Percentiles rank a stretch among this genome's conserved stretches.
Conservation (phyloP, 2,797 vertebrate species). For the Eidolon dupreanum region DNA sequence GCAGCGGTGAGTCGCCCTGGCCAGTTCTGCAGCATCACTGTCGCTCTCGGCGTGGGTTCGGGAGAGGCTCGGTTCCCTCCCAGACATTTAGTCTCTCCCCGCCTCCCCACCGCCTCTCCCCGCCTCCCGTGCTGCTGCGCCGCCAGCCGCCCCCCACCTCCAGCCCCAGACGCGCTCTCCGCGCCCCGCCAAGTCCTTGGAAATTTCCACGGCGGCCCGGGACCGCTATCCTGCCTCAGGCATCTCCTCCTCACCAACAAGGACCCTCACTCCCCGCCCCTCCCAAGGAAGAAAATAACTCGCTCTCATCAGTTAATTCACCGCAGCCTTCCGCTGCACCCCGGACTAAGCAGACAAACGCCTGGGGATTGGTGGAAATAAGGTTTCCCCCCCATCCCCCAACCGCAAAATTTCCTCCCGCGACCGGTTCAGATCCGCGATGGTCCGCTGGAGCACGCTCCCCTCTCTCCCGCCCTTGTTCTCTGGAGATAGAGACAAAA, state of each 20-base stretch:
- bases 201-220: slow-evolving; percentile 77
- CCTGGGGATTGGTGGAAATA: slow-evolving; percentile 66
- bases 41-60: not conserved
- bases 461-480: slow-evolving; percentile 15
- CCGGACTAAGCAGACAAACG: slow-evolving; percentile 52
- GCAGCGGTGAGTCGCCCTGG: not conserved
- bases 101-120: slow-evolving; percentile 49
- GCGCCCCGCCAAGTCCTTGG: slow-evolving; percentile 57
- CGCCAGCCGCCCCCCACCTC: not conserved
- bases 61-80: not conserved
- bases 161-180: slow-evolving; percentile 11
- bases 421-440: slow-evolving; percentile 41
- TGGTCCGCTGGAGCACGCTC: slow-evolving; percentile 10
- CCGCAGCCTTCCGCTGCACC: slow-evolving; percentile 70
- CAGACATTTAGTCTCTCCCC: slow-evolving; percentile 35
- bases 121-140: slow-evolving; percentile 56
- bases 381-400: slow-evolving; percentile 55
- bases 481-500: not conserved
- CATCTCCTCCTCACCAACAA: not conserved
- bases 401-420: slow-evolving; percentile 53
- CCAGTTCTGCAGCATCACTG: slow-evolving; percentile 64
- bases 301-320: slow-evolving; percentile 63
- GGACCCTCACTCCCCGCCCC: slow-evolving; percentile 14
- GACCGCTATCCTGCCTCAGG: slow-evolving; percentile 58
- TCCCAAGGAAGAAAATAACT: slow-evolving; percentile 58